phyloP scores from a whole-genome alignment of 2,888 invertebrate genomes.

The Alitta virens region DNA sequence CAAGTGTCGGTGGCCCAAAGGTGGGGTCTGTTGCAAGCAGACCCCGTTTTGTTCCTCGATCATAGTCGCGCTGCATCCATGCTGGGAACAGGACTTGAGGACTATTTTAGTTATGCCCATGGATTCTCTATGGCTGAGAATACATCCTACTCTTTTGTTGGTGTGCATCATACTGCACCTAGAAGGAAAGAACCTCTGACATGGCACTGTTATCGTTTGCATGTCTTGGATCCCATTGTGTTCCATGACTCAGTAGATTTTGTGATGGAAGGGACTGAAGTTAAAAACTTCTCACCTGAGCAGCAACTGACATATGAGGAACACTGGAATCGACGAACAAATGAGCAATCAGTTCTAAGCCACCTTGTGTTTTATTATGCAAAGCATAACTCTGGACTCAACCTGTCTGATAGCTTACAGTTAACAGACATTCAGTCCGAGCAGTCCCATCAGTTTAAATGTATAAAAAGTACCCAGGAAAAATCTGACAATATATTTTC shows the following conservation, averaged over 20 bases:
- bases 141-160: conserved; percentile 31
- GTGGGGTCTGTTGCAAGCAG: conserved; percentile 32
- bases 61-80: conserved; percentile 21
- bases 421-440: conserved; percentile 19
- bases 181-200: conserved; percentile 22
- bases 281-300: conserved; percentile 2
- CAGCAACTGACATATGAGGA: conserved; percentile 11
- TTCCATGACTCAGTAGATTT: conserved; percentile 27
- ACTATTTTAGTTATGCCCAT: conserved; percentile 35
- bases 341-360: conserved; percentile 10
- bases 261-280: conserved; percentile 28
- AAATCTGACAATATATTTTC: conserved; percentile 2
- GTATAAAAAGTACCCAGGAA: neutral
- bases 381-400: conserved; percentile 2
- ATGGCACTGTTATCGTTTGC: conserved; percentile 33
- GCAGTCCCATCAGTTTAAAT: conserved; percentile 12
- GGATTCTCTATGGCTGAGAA: conserved; percentile 33
- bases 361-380: conserved; percentile 28
- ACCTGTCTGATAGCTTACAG: neutral
- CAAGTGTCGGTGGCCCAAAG: conserved; percentile 21
- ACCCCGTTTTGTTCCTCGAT: conserved; percentile 27
- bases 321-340: conserved; percentile 2
- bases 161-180: conserved; percentile 25
- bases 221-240: conserved; percentile 31
- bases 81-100: conserved; percentile 32